Percentiles rank a stretch among this genome's conserved stretches.
phyloP scores from a whole-genome alignment of 2,797 vertebrate species.

The Pangasius djambal region DNA sequence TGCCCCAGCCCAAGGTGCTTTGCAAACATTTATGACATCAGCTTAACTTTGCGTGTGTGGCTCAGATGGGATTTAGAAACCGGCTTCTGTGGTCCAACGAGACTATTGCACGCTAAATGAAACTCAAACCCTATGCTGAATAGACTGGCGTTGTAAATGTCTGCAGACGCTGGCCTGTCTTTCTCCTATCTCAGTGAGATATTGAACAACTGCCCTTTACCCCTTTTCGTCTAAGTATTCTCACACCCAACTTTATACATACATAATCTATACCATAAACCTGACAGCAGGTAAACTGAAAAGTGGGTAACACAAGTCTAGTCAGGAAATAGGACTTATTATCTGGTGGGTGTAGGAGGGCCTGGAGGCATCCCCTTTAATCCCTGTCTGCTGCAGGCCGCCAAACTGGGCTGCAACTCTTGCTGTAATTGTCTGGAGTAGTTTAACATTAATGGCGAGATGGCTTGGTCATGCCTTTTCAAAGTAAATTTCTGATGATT shows the following conservation, averaged over 20 bases:
- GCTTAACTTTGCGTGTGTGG: constrained; percentile 72
- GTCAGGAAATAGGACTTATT: constrained; percentile 28
- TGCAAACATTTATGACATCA: constrained; percentile 80
- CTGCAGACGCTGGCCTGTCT: constrained; percentile 33
- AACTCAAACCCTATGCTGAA: constrained; percentile 39
- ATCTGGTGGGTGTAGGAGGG: constrained; percentile 38
- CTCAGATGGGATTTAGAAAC: constrained; percentile 46
- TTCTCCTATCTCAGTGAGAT: constrained; percentile 49
- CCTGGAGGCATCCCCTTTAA: constrained; percentile 55
- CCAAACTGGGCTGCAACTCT: constrained; percentile 65
- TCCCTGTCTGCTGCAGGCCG: constrained; percentile 57
- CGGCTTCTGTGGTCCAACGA: constrained; percentile 56
- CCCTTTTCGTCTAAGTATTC: constrained; percentile 60
- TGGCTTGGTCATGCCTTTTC: background rate
- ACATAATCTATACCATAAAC: constrained; percentile 18
- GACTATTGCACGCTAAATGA: constrained; percentile 61
- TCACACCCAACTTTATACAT: constrained; percentile 60
- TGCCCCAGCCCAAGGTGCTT: constrained; percentile 72
- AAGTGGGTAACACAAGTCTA: constrained; percentile 24
- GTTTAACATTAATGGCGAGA: constrained; percentile 41
- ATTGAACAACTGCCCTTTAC: constrained; percentile 76
- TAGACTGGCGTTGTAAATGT: constrained; percentile 42
- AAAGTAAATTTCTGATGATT: background rate
- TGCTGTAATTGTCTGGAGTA: constrained; percentile 76
- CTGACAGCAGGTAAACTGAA: constrained; percentile 27